Base-by-base conservation (phyloP, 2,888 invertebrate species). In the Emmelina monodactyla region DNA sequence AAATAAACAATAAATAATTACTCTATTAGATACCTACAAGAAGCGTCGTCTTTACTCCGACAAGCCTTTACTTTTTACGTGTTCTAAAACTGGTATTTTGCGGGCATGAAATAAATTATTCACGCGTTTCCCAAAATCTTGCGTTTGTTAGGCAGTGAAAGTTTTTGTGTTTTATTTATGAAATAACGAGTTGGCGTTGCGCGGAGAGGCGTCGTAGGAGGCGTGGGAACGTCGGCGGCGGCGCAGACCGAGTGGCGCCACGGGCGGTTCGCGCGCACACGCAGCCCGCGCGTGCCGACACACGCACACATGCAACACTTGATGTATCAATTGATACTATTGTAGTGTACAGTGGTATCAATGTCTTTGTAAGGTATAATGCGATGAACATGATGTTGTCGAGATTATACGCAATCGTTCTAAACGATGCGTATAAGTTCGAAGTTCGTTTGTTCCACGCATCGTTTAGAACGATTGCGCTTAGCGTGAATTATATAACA, bases 241-340 rank as follows among this genome's bases (percentile, higher is more conserved):
- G 44, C 53, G 50, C 66, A 78, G 78, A 78, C 78, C 54, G 66
- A 60, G 53, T 63, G 78, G 70, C 78, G 78, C 76, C 72, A 67
- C 58, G 50, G 64, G 66, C 66, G 54, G 50, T 60, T 54, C 48
- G 39, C 46, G 30, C 57, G 55, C 58, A 60, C 54, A 60, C 62
- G 49, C 46, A 32, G 33, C 28, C 30, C 57, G 56, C 60, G 60
- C 55, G 58, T 60, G 49, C 47, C 37, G 33, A 34, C 31, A 9
- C 19, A 9, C 19, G 9, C 19, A 19, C 19, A 19, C 19, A 19
- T 9, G 19, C 19, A 19, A 19, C 19, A 9, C 19, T 19, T 9
- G 19, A 19, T 19, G 19, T 9, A 19, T 9, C 19, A 19, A 19
- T 19, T 19, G 19, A 19, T 6, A 19, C 19, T 19, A 6, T 19